Conservation (phyloP, 92 coral and sea anemone genomes). For the Bergia sp. region DNA sequence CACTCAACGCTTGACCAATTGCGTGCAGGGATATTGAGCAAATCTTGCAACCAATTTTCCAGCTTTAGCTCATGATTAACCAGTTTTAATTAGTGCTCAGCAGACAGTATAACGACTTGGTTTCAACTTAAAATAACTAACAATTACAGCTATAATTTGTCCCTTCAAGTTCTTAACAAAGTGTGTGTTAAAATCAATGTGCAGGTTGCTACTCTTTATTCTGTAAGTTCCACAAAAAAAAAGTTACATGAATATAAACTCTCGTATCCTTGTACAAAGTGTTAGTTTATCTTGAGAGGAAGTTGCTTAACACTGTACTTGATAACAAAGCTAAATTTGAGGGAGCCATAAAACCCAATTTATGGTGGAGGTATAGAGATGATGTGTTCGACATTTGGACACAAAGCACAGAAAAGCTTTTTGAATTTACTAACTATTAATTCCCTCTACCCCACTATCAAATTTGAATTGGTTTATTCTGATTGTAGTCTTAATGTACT, state of each 20-base stretch:
- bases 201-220: not conserved
- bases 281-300: constrained; percentile 36
- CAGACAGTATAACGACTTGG: not conserved
- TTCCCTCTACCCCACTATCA: too few relatives aligned
- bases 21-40: not conserved
- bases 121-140: not conserved
- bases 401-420: too few relatives aligned
- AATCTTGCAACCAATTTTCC: not conserved
- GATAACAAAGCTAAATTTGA: too few relatives aligned
- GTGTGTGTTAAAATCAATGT: not conserved
- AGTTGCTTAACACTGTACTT: not conserved
- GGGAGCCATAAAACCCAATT: too few relatives aligned
- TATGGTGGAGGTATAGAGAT: too few relatives aligned
- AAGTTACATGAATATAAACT: not conserved
- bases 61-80: not conserved
- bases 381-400: too few relatives aligned
- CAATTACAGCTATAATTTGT: not conserved
- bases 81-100: not conserved
- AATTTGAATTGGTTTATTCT: too few relatives aligned
- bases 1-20: too few relatives aligned
- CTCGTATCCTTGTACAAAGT: not conserved
- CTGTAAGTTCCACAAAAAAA: not conserved
- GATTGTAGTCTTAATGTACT: too few relatives aligned
- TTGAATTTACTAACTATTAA: too few relatives aligned
- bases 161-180: not conserved